phyloP scores from a whole-genome alignment of 2,888 invertebrate species.

The Acronicta aceris region DNA sequence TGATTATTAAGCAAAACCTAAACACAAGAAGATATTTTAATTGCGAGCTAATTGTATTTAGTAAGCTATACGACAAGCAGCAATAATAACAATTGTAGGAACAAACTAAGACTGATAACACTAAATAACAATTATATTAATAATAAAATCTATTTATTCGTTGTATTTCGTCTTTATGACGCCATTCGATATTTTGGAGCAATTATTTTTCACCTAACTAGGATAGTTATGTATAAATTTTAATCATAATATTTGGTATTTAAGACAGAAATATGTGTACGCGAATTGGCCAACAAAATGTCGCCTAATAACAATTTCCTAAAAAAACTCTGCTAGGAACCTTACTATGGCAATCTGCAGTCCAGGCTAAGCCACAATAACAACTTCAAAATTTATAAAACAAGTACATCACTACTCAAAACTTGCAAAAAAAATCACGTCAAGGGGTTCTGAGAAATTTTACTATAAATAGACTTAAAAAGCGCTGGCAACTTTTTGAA shows the following conservation, averaged over 20 bases:
- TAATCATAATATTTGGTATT: neutral
- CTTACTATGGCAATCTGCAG: constrained; percentile 7
- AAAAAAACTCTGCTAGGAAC: constrained; percentile 19
- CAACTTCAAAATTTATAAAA: constrained; percentile 24
- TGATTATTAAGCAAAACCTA: too few species aligned
- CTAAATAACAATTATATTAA: constrained; percentile 26
- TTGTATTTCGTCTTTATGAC: constrained; percentile 24
- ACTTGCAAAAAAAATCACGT: constrained; percentile 48
- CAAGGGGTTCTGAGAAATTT: constrained; percentile 66
- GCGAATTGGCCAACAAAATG: neutral
- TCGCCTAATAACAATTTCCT: constrained; percentile 1
- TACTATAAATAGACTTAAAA: constrained; percentile 72
- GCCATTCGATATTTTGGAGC: constrained; percentile 34
- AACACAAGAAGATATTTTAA: neutral
- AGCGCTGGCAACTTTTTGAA: constrained; percentile 71
- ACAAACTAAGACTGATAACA: constrained; percentile 30
- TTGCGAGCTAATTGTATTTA: neutral
- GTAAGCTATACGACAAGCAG: neutral
- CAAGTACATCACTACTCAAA: constrained; percentile 24
- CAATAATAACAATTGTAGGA: constrained; percentile 35
- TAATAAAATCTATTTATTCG: constrained; percentile 38
- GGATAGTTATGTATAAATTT: neutral
- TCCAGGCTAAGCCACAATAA: constrained; percentile 11
- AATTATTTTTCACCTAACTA: constrained; percentile 12
- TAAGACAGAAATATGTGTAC: neutral